Evolutionary conservation across 2,888 invertebrate species (phyloP), one percentile per base, ranked within the genome.

Genomic region (Yponomeuta plumbellus): DNA sequence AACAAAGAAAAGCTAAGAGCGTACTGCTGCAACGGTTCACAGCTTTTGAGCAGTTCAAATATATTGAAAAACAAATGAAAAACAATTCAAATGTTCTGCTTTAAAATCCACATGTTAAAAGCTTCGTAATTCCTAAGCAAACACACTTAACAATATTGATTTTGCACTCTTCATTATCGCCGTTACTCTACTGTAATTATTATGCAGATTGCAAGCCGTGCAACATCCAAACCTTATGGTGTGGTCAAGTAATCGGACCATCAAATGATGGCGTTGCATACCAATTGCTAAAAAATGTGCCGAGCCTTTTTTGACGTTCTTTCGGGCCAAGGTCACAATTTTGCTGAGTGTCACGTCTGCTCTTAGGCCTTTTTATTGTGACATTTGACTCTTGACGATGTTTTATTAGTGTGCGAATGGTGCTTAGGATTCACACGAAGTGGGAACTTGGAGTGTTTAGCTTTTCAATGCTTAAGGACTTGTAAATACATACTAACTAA

Each of bases 271-370:
- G 44, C 5, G 5, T 52, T 52, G 44, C 44, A 52, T 52, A 52
- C 44, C 13, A 52, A 52, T 52, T 13, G 44, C 17, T 17, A 52
- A 17, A 52, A 17, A 13, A 52, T 52, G 5, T 13, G 44, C 44
- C 44, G 17, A 52, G 44, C 44, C 44, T 52, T 52, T 17, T 52
- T 52, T 52, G 44, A 52, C 6, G 44, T 5, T 52, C 17, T 52
- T 52, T 59, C 11, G 61, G 76, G 68, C 74, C 80, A 77, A 80
- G 80, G 80, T 70, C 70, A 69, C 40, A 52, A 74, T 77, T 80
- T 75, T 74, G 68, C 73, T 71, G 21, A 3, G 13, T 59, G 59
- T 59, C 59, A 59, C 59, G 58, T 22, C 17, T 8, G 23, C 22
- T 20, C 59, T 59, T 52, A 5, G 17, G 5, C 17, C 13, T 17